These are phyloP conservation scores for Ischnura elegans DNA, from an alignment of 2,888 invertebrate species.

Conservation along the genomic window DNA sequence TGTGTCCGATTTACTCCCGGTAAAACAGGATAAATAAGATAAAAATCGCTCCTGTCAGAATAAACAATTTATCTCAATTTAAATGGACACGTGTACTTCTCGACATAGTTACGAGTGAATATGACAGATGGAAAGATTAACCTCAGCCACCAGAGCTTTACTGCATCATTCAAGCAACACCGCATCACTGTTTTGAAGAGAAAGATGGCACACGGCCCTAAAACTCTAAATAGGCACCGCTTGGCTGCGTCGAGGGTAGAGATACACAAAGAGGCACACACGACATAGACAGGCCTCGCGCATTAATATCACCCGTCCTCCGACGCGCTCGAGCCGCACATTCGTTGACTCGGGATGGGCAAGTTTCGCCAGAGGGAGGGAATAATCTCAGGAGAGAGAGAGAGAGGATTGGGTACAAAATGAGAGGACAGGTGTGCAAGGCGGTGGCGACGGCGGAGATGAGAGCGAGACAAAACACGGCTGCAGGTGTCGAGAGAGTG, in stretches of 20 bases:
- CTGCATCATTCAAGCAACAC: neutral
- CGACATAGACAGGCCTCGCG: neutral
- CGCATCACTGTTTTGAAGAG: neutral
- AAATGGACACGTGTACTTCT: too few species aligned
- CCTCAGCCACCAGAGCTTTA: neutral
- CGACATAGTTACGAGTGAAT: too few species aligned
- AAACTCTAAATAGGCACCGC: neutral
- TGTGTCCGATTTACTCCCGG: too few species aligned
- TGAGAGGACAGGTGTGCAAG: neutral
- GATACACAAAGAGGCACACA: neutral
- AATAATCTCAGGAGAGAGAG: neutral
- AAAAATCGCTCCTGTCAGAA: too few species aligned
- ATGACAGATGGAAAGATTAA: neutral
- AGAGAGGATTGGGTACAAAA: neutral
- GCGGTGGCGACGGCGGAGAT: neutral
- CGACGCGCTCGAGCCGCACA: neutral
- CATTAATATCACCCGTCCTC: neutral
- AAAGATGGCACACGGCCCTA: neutral
- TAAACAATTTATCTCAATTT: too few species aligned
- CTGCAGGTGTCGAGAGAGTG: neutral
- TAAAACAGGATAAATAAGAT: too few species aligned
- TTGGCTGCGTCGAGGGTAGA: neutral
- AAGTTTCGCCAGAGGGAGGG: neutral
- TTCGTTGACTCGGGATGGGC: neutral
- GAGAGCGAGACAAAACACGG: slow-evolving; percentile 20